These are phyloP conservation scores for Petrophora chlorosata DNA, from an alignment of 2,888 invertebrate species.

Conservation along the genomic window DNA sequence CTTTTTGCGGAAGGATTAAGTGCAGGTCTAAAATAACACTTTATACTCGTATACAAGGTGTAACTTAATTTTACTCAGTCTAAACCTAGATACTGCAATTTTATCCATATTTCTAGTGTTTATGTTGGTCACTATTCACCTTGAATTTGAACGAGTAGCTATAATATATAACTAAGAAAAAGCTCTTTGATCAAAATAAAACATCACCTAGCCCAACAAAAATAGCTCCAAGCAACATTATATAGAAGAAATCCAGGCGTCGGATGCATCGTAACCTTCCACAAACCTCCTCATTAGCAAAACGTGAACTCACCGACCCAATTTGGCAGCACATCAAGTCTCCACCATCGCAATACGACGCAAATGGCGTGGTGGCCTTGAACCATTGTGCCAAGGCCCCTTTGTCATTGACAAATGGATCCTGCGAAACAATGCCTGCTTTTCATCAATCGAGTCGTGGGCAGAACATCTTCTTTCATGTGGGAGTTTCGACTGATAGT, in stretches of 20 bases:
- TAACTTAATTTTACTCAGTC: too few relatives aligned
- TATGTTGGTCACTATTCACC: too few relatives aligned
- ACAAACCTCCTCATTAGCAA: constrained; percentile 3
- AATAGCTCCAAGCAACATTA: constrained; percentile 15
- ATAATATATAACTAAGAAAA: too few relatives aligned
- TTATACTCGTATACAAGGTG: too few relatives aligned
- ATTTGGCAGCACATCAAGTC: constrained; percentile 10
- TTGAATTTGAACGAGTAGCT: too few relatives aligned
- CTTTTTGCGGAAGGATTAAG: too few relatives aligned
- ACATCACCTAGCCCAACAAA: too few relatives aligned
- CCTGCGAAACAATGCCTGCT: constrained; percentile 11
- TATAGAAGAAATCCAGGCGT: background rate
- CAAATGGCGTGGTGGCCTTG: constrained; percentile 7
- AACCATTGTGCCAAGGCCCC: constrained; percentile 9
- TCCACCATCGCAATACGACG: constrained; percentile 3
- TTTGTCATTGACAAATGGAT: constrained; percentile 16
- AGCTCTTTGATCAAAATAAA: too few relatives aligned
- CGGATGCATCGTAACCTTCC: background rate
- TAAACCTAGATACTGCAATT: too few relatives aligned
- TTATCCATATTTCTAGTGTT: too few relatives aligned
- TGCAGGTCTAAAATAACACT: too few relatives aligned
- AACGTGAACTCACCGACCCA: constrained; percentile 7
- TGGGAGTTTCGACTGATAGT: background rate
- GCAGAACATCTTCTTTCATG: background rate
- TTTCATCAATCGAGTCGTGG: constrained; percentile 4